Conservation (phyloP, 2,797 vertebrate species). For the Spinus olivaceus region DNA sequence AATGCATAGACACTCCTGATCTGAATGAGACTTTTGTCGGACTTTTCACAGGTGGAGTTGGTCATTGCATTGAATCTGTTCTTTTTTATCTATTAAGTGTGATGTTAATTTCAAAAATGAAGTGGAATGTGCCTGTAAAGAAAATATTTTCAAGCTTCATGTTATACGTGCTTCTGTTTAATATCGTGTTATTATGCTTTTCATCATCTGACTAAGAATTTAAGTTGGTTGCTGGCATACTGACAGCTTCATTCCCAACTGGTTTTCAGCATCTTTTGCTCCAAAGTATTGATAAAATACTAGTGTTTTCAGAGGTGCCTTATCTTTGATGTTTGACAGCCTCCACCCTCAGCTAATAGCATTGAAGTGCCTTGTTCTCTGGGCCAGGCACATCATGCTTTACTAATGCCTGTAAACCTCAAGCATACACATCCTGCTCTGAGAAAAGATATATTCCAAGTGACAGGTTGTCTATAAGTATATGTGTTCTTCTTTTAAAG, state of each 20-base stretch:
- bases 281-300: background rate
- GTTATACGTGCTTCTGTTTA: background rate
- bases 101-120: background rate
- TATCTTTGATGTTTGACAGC: background rate
- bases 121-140: background rate
- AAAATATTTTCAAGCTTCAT: background rate
- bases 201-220: background rate
- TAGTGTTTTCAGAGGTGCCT: background rate
- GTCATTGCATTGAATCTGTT: background rate
- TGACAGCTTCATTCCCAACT: background rate
- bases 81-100: background rate
- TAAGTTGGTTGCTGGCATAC: background rate
- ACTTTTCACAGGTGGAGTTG: background rate
- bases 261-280: background rate
- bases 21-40: background rate
- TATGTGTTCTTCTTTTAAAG: background rate
- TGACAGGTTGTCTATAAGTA: conserved; percentile 27
- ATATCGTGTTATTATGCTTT: background rate
- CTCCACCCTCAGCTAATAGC: background rate
- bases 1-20: background rate
- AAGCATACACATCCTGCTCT: background rate
- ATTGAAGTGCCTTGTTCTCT: background rate
- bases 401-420: background rate
- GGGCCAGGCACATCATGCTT: background rate
- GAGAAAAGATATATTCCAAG: background rate